These are phyloP conservation scores for Melanaphis sacchari DNA, from an alignment of 1,140 invertebrate species.

Conservation along the genomic window DNA sequence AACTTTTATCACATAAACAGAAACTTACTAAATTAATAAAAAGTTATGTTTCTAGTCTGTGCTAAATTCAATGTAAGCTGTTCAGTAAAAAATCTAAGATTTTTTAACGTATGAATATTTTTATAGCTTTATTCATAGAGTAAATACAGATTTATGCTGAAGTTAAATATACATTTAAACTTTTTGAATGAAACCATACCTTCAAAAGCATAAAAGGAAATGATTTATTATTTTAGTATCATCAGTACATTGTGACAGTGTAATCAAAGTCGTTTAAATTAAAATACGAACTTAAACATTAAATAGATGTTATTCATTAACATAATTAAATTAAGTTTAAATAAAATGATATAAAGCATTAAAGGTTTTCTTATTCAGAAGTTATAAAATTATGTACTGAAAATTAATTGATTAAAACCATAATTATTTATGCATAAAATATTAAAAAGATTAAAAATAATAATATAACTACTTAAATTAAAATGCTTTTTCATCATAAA, in stretches of 20 bases:
- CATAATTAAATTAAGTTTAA: background rate
- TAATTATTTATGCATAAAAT: background rate
- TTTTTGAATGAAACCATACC: constrained; percentile 30
- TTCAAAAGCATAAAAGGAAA: background rate
- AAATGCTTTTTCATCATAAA: background rate
- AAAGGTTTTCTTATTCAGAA: background rate
- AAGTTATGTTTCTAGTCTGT: background rate
- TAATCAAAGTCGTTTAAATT: background rate
- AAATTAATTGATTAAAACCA: background rate
- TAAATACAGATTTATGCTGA: constrained; percentile 18
- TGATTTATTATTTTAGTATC: background rate
- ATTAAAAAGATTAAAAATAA: background rate
- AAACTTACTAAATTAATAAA: constrained; percentile 33
- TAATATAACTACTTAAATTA: background rate
- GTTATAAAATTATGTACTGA: background rate
- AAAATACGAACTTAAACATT: background rate
- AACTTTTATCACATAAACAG: constrained; percentile 33
- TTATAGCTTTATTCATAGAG: background rate
- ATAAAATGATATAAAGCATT: background rate
- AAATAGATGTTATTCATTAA: background rate
- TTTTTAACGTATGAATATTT: constrained; percentile 15
- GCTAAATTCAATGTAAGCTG: constrained; percentile 39
- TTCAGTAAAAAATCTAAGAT: background rate
- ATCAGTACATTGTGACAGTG: background rate
- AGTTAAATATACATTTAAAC: constrained; percentile 19